Conservation (phyloP, 2,113 vertebrate genomes). For the Siniperca chuatsi region DNA sequence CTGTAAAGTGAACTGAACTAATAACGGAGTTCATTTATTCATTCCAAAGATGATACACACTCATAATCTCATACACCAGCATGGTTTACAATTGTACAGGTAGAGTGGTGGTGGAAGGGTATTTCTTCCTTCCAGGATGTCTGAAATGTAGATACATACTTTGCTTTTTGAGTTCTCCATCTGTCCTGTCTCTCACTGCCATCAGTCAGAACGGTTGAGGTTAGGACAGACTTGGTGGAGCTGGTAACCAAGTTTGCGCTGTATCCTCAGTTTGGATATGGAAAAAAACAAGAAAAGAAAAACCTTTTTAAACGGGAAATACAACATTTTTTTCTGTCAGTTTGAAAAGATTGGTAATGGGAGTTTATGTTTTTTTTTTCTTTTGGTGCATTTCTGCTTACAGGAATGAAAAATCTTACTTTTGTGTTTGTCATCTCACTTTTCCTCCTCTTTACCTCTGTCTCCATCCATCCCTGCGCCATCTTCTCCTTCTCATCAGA, state of each 20-base stretch:
- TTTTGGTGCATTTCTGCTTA: neutral
- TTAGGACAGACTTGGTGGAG: neutral
- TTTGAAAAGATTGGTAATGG: neutral
- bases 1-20: no score
- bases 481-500: constrained; percentile 79
- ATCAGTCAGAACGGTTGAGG: neutral
- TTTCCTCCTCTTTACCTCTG: neutral
- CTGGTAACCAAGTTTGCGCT: no score
- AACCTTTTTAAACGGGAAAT: neutral
- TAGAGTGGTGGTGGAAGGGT: neutral
- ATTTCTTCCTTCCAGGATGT: neutral
- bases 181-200: neutral
- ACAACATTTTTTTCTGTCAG: neutral
- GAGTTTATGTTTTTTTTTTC: neutral
- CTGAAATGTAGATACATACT: neutral
- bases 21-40: no score
- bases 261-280: neutral
- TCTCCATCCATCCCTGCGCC: neutral
- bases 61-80: neutral
- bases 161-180: no score
- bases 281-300: neutral
- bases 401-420: neutral
- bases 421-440: neutral
- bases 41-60: no score
- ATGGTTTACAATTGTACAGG: neutral